Conservation (phyloP, 1,140 invertebrate genomes). For the Micrasema minimum region DNA sequence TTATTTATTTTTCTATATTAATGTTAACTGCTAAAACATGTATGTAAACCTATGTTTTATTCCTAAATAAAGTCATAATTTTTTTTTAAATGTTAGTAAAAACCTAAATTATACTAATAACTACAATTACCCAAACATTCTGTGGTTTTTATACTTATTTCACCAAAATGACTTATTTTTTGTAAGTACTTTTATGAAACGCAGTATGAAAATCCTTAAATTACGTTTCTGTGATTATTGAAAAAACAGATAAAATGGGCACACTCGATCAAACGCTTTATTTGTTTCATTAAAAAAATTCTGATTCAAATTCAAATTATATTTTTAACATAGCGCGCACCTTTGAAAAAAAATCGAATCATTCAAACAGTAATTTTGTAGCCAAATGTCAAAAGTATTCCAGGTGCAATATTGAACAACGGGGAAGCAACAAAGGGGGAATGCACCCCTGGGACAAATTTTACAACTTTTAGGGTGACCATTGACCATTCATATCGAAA, state of each 20-base stretch:
- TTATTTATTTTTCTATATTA: too few species aligned
- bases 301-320: not conserved
- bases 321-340: not conserved
- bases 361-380: conserved; percentile 45
- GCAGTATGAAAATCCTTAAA: not conserved
- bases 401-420: conserved; percentile 50
- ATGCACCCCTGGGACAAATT: conserved; percentile 3
- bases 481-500: too few species aligned
- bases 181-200: not conserved
- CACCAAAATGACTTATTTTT: not conserved
- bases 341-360: conserved; percentile 19
- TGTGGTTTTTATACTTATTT: too few species aligned
- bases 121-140: too few species aligned
- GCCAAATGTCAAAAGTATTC: conserved; percentile 45
- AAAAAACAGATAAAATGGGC: not conserved
- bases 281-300: not conserved
- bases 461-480: conserved; percentile 13
- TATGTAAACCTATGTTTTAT: too few species aligned
- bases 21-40: too few species aligned
- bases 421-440: conserved; percentile 36
- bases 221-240: not conserved
- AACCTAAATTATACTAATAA: too few species aligned
- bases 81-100: too few species aligned
- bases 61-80: too few species aligned
- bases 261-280: not conserved